phyloP scores from a whole-genome alignment of 1,140 invertebrate genomes.

The Drosophila sp. region DNA sequence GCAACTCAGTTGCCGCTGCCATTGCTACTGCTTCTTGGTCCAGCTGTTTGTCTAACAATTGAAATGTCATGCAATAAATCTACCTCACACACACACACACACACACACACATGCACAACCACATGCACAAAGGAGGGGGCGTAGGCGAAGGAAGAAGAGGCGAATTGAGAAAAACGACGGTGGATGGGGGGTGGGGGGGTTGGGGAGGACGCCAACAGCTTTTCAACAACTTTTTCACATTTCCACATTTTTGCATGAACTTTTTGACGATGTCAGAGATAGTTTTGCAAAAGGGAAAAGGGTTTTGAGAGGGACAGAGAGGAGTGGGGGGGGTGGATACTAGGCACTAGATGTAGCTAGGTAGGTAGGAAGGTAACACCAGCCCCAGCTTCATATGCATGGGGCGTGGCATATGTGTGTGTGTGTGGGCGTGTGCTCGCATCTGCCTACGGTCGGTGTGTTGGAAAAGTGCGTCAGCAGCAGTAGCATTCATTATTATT shows the following conservation, averaged over 20 bases:
- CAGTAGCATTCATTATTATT: slow-evolving; percentile 61
- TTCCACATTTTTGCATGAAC: slow-evolving; percentile 79
- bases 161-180: too few species aligned
- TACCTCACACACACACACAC: slow-evolving; percentile 51
- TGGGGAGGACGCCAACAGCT: slow-evolving; percentile 38
- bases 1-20: slow-evolving; percentile 32
- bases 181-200: background rate
- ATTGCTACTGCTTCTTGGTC: slow-evolving; percentile 41
- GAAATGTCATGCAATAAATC: slow-evolving; percentile 81
- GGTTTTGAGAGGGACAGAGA: slow-evolving; percentile 18
- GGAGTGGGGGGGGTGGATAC: background rate
- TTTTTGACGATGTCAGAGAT: slow-evolving; percentile 80
- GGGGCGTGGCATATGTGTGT: slow-evolving; percentile 7
- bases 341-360: slow-evolving; percentile 8
- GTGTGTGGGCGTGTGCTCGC: slow-evolving; percentile 31
- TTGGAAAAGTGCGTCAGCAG: slow-evolving; percentile 64
- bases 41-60: slow-evolving; percentile 81
- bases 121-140: slow-evolving; percentile 12
- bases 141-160: background rate
- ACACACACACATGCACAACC: slow-evolving; percentile 22
- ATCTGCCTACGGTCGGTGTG: slow-evolving; percentile 48
- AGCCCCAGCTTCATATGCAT: background rate
- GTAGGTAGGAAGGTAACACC: background rate
- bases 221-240: slow-evolving; percentile 79
- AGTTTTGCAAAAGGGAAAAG: slow-evolving; percentile 46